Conservation (phyloP, 2,113 vertebrate species). For the Hippocampus comes region DNA sequence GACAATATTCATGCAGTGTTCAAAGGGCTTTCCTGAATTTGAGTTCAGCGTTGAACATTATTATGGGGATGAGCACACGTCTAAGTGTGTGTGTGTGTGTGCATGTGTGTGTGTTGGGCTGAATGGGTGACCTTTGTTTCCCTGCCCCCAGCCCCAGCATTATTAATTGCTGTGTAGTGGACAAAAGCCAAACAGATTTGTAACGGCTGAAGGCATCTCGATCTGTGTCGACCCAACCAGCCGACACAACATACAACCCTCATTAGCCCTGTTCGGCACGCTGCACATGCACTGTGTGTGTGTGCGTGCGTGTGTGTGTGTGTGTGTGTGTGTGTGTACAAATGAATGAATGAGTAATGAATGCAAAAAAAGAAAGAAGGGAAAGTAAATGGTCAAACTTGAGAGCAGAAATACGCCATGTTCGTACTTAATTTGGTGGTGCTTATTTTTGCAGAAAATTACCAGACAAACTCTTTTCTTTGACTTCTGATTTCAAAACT, state of each 20-base stretch:
- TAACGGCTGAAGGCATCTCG: slow-evolving; percentile 95
- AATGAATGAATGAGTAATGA: slow-evolving; percentile 22
- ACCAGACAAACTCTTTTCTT: too few relatives aligned
- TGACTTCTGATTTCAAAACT: too few relatives aligned
- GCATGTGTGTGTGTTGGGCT: slow-evolving; percentile 37
- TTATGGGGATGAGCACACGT: slow-evolving; percentile 1
- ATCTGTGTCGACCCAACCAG: slow-evolving; percentile 90
- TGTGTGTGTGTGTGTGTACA: slow-evolving; percentile 11
- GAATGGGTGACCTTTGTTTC: slow-evolving; percentile 79
- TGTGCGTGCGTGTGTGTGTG: slow-evolving; percentile 31
- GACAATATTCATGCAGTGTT: slow-evolving; percentile 16
- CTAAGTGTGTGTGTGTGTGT: not conserved
- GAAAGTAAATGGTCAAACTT: not conserved
- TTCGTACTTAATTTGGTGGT: too few relatives aligned
- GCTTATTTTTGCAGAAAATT: not conserved
- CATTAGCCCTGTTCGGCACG: slow-evolving; percentile 90
- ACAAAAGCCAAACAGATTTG: slow-evolving; percentile 97
- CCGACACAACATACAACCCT: slow-evolving; percentile 91
- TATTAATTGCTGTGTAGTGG: slow-evolving; percentile 95
- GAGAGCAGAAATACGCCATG: not conserved
- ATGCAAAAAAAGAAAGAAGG: slow-evolving; percentile 18
- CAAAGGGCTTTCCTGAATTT: slow-evolving; percentile 14
- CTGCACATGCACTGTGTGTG: slow-evolving; percentile 34
- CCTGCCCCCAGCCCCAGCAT: slow-evolving; percentile 81
- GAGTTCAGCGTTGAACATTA: not conserved